Conservation (phyloP, 2,797 vertebrate genomes). For the Remorina albescens region DNA sequence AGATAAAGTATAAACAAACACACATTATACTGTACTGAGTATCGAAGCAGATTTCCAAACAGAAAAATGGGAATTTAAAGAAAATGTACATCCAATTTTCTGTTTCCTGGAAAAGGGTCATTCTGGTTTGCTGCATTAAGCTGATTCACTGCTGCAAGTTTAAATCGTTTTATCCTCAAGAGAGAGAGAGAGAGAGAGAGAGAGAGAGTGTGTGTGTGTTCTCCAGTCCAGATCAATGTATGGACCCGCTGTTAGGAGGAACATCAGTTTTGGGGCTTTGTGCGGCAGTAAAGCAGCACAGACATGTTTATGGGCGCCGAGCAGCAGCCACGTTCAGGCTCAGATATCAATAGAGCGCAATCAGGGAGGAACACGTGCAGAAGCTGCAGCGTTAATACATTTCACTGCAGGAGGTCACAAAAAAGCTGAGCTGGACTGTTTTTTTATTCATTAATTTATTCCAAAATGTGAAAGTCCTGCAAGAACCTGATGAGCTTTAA, state of each 20-base stretch:
- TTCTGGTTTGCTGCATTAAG: slow-evolving; percentile 18
- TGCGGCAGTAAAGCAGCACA: not conserved
- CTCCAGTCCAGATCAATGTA: slow-evolving; percentile 43
- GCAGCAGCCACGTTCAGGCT: not conserved
- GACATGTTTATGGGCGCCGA: slow-evolving; percentile 50
- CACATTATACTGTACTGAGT: too few species aligned
- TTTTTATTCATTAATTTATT: too few species aligned
- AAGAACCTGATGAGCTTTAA: too few species aligned
- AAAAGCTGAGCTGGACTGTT: too few species aligned
- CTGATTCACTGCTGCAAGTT: not conserved
- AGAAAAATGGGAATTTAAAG: not conserved
- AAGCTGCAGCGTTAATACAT: not conserved
- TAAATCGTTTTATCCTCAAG: not conserved
- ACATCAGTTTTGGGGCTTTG: not conserved
- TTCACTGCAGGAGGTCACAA: slow-evolving; percentile 27
- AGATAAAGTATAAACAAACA: too few species aligned
- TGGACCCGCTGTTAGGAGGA: slow-evolving; percentile 35
- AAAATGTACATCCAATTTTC: not conserved
- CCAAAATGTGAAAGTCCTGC: too few species aligned
- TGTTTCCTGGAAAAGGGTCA: slow-evolving; percentile 9
- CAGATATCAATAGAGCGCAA: slow-evolving; percentile 44
- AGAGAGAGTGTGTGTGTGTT: slow-evolving; percentile 1
- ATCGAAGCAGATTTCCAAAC: too few species aligned
- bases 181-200: too few species aligned
- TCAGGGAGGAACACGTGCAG: slow-evolving; percentile 23